Evolutionary conservation across 1,140 invertebrate genomes (phyloP), one percentile per base, ranked within the genome.

Genomic region (Bombus pyrosoma): DNA sequence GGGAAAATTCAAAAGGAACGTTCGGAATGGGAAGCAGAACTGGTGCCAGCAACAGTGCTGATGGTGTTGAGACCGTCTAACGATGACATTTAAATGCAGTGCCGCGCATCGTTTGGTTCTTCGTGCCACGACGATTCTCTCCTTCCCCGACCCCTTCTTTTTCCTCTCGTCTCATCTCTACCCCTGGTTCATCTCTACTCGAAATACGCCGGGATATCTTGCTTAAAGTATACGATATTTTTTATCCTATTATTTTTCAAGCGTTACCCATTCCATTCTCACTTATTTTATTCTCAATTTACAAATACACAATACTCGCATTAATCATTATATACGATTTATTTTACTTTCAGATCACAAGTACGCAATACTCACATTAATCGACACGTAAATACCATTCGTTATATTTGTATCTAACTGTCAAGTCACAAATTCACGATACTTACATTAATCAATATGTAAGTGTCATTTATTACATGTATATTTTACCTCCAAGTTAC

Each of bases 21-120:
- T 84, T 89, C 89, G 91, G 87, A 91, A 91, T 90, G 88, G 86
- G 87, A 90, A 76, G 86, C 76, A 86, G 88, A 80, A 83, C 74
- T 88, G 87, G 86, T 92, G 92, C 76, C 87, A 89, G 90, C 87
- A 86, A 89, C 84, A 86, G 88, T 90, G 89, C 89, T 83, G 91
- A 89, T 91, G 92, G 92, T 69, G 86, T 85, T 89, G 92, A 92
- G 92, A 90, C 91, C 93, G 92, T 92, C 93, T 94, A 95, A 95
- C 95, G 94, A 95, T 95, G 94, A 95, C 95, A 95, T 95, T 95
- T 95, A 95, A 95, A 95, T 95, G 95, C 95, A 95, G 94, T 94
- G 92, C 92, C 93, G 93, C 93, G 93, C 93, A 90, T 94, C 93
- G 94, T 95, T 95, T 93, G 93, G 91, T 94, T 94, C 91, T 93